Conservation (phyloP, 2,888 invertebrate species). For the Maniola hyperantus region DNA sequence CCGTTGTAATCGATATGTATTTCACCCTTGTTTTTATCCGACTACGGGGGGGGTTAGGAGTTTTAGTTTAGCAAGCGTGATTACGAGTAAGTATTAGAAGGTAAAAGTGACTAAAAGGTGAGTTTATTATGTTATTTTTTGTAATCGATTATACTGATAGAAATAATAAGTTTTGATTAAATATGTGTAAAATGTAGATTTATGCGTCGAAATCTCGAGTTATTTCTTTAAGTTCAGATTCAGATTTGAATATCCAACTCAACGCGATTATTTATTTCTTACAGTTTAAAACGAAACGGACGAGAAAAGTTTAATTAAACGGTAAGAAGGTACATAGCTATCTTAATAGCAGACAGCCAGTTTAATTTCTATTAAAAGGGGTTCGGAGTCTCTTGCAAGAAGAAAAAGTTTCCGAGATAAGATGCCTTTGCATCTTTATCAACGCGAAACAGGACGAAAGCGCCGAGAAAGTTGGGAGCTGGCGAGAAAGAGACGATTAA, state of each 20-base stretch:
- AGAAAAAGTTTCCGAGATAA: slow-evolving; percentile 77
- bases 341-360: slow-evolving; percentile 68
- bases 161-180: neutral
- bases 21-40: neutral
- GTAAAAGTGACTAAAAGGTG: no score
- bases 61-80: neutral
- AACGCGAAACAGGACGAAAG: slow-evolving; percentile 45
- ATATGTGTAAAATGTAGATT: neutral
- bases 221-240: slow-evolving; percentile 1
- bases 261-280: slow-evolving; percentile 19
- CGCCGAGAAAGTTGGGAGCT: slow-evolving; percentile 59
- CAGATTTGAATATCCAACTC: slow-evolving; percentile 7
- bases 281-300: slow-evolving; percentile 29
- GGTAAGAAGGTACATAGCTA: slow-evolving; percentile 59
- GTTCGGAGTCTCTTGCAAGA: slow-evolving; percentile 56
- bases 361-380: slow-evolving; percentile 74
- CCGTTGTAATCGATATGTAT: neutral
- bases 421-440: slow-evolving; percentile 67
- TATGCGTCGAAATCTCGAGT: neutral
- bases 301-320: slow-evolving; percentile 58
- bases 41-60: neutral
- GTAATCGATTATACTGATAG: neutral
- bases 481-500: slow-evolving; percentile 55
- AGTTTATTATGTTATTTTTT: neutral
- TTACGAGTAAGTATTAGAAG: neutral